A percentile compares a stretch with the other conserved stretches of the same genome.
Evolutionary conservation across 2,113 vertebrate species (phyloP).

Genomic region (Phyllostomus discolor): DNA sequence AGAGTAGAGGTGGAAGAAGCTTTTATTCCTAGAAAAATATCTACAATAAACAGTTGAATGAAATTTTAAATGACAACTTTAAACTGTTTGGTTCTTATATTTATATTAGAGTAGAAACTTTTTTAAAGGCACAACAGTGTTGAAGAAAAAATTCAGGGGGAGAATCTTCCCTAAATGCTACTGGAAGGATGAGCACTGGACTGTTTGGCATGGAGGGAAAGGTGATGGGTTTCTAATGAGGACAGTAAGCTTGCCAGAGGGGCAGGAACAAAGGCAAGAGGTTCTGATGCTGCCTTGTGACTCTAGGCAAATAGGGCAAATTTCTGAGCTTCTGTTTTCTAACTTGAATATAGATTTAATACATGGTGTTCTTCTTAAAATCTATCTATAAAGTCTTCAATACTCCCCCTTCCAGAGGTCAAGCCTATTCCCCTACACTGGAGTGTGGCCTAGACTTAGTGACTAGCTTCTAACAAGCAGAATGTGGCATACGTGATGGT

Average conservation of each 20-base stretch:
- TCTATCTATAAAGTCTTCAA: background rate
- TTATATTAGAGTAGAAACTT: background rate
- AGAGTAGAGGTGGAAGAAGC: background rate
- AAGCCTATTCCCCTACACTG: too few relatives aligned
- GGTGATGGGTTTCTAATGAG: fast-evolving
- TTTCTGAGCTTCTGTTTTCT: background rate
- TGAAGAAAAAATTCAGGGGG: background rate
- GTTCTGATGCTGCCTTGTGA: too few relatives aligned
- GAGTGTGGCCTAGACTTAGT: too few relatives aligned
- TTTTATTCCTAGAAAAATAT: background rate
- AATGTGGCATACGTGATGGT: fast-evolving
- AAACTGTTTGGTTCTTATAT: background rate
- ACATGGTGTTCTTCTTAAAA: background rate
- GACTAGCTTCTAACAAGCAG: background rate
- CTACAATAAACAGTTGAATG: background rate
- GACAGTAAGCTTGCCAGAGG: fast-evolving
- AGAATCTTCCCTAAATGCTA: background rate
- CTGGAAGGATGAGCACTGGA: background rate
- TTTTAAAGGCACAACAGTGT: background rate
- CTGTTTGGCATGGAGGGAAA: background rate
- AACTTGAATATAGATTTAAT: background rate
- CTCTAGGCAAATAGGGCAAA: background rate
- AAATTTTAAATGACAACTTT: background rate
- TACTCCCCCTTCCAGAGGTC: background rate
- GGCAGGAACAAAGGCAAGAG: background rate